Base-by-base conservation (phyloP, 2,888 invertebrate species). In the Eupithecia dodoneata region DNA sequence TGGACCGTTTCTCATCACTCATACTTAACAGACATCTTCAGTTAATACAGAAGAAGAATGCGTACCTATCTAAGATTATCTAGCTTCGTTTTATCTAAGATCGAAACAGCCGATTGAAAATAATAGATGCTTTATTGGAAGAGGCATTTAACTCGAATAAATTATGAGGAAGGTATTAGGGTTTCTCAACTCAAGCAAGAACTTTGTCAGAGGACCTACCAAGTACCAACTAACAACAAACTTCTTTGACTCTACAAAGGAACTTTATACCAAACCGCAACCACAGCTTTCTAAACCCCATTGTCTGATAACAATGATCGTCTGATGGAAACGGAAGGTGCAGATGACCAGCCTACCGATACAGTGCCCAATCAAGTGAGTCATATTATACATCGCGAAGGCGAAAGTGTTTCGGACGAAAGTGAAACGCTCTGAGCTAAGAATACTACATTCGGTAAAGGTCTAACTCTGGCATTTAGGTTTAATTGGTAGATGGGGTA, bases 381-480 rank as follows among this genome's bases (percentile, higher is more conserved):
- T 89, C 89, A 89, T 84, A 86, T 88, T 89, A 88, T 85, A 86
- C 85, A 86, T 85, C 85, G 77, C 86, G 89, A 92, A 90, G 90
- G 90, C 90, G 93, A 93, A 93, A 93, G 93, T 92, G 86, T 87
- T 87, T 81, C 81, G 84, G 89, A 92, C 90, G 93, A 93, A 93
- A 93, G 93, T 91, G 85, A 81, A 83, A 83, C 85, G 80, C 83
- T 79, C 75, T 74, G 76, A 79, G 81, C 74, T 76, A 73, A 76
- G 83, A 76, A 81, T 81, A 70, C 70, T 30, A 47, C 80, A 84
- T 84, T 85, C 83, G 80, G 82, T 84, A 89, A 86, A 89, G 88
- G 89, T 87, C 86, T 87, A 66, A 76, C 84, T 79, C 85, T 84
- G 84, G 76, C 85, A 83, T 84, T 83, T 81, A 49, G 72, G 69